A percentile compares a stretch with the other conserved stretches of the same genome.
Conservation (phyloP, 2,113 vertebrate genomes). For the Peromyscus californicus region DNA sequence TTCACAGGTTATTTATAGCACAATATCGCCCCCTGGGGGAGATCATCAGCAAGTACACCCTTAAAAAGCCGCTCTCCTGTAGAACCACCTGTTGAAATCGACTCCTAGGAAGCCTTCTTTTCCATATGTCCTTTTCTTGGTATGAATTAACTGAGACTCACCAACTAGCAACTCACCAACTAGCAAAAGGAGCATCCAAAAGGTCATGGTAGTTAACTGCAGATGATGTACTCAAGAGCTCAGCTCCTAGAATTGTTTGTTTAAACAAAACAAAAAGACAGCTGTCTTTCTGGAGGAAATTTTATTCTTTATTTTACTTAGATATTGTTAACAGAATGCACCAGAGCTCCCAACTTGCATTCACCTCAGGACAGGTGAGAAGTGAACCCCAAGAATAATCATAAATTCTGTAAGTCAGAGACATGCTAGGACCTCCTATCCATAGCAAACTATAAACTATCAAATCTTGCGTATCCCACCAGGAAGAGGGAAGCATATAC, state of each 20-base stretch:
- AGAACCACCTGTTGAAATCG: not conserved
- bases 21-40: conserved; percentile 35
- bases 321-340: not conserved
- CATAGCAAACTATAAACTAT: not conserved
- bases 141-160: not conserved
- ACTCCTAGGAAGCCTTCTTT: not conserved
- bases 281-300: not conserved
- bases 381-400: not conserved
- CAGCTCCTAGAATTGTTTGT: not conserved
- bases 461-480: not conserved
- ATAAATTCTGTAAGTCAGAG: not conserved
- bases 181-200: not conserved
- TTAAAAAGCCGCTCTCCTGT: no score
- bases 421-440: not conserved
- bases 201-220: not conserved
- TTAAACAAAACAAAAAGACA: not conserved
- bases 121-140: rapidly evolving
- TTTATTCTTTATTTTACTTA: not conserved
- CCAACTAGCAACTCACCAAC: not conserved
- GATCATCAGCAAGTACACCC: not conserved
- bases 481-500: not conserved
- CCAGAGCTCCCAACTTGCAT: not conserved
- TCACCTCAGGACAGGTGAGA: not conserved
- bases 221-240: not conserved
- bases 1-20: not conserved